phyloP scores from a whole-genome alignment of 2,113 vertebrate genomes.

The Psittacula cyanocephala region DNA sequence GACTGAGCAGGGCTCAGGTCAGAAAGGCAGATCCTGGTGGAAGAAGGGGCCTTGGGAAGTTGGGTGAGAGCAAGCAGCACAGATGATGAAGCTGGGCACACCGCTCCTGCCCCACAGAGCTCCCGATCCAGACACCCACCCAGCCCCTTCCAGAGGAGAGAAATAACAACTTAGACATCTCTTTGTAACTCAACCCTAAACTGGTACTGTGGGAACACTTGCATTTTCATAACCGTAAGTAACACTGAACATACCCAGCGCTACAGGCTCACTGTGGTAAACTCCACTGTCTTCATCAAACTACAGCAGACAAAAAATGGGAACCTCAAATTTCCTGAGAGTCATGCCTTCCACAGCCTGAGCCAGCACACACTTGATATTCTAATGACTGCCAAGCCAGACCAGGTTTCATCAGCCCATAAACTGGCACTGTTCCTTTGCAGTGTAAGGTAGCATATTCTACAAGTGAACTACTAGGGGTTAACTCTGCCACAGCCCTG shows the following conservation, averaged over 20 bases:
- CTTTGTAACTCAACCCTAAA: not conserved
- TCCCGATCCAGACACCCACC: not conserved
- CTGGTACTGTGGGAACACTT: not conserved
- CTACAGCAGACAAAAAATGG: not conserved
- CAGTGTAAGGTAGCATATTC: not conserved
- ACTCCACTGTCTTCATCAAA: not conserved
- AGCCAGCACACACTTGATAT: not conserved
- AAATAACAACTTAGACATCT: not conserved
- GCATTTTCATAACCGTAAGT: not conserved
- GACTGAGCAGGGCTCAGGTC: not conserved
- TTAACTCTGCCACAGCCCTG: not conserved
- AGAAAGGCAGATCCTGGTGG: not conserved
- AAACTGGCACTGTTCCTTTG: not conserved
- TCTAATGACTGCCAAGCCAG: not conserved
- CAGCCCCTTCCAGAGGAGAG: not conserved
- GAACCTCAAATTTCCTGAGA: not conserved
- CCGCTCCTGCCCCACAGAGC: accelerated
- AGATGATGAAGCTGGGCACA: not conserved
- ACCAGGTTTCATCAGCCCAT: not conserved
- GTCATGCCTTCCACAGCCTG: not conserved
- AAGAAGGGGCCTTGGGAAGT: not conserved
- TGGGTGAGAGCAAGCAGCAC: not conserved
- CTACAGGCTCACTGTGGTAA: not conserved
- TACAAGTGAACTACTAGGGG: not conserved
- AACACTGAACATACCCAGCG: not conserved